A percentile compares a stretch with the other conserved stretches of the same genome.
These are phyloP conservation scores for Tortrix viridana DNA, from an alignment of 2,888 invertebrate genomes.

Conservation along the genomic window DNA sequence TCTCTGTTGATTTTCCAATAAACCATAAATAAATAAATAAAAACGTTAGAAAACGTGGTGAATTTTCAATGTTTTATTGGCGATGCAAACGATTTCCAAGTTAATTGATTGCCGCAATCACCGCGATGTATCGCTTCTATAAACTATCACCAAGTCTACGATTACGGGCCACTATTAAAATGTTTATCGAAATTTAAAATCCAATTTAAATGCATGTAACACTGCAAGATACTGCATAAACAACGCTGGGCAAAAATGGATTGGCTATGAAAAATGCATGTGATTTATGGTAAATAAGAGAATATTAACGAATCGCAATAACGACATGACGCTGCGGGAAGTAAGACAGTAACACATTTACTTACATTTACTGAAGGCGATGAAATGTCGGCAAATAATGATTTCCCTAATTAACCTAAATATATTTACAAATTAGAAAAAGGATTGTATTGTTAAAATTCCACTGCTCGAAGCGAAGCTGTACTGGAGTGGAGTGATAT, in stretches of 20 bases:
- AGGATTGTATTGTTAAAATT: too few relatives aligned
- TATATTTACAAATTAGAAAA: too few relatives aligned
- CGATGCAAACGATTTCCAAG: background rate
- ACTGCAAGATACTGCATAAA: slow-evolving; percentile 51
- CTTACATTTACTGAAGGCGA: background rate
- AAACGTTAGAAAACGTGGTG: background rate
- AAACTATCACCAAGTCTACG: background rate
- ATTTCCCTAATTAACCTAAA: too few relatives aligned
- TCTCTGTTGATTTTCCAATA: too few relatives aligned
- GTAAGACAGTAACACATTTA: slow-evolving; percentile 20
- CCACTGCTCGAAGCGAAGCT: too few relatives aligned
- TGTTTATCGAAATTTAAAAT: slow-evolving; percentile 52
- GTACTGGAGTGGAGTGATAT: too few relatives aligned
- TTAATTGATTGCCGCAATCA: background rate
- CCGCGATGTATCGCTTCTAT: slow-evolving; percentile 24
- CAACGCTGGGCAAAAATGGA: slow-evolving; percentile 51
- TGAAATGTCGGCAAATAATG: background rate
- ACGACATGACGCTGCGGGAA: slow-evolving; percentile 46
- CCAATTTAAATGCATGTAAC: slow-evolving; percentile 63
- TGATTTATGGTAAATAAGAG: slow-evolving; percentile 52
- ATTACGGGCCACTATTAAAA: slow-evolving; percentile 40
- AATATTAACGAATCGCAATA: slow-evolving; percentile 43
- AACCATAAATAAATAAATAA: too few relatives aligned
- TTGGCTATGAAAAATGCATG: slow-evolving; percentile 61
- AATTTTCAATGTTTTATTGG: background rate